Conservation (phyloP, 2,797 vertebrate species). For the Sarcophilus harrisii region DNA sequence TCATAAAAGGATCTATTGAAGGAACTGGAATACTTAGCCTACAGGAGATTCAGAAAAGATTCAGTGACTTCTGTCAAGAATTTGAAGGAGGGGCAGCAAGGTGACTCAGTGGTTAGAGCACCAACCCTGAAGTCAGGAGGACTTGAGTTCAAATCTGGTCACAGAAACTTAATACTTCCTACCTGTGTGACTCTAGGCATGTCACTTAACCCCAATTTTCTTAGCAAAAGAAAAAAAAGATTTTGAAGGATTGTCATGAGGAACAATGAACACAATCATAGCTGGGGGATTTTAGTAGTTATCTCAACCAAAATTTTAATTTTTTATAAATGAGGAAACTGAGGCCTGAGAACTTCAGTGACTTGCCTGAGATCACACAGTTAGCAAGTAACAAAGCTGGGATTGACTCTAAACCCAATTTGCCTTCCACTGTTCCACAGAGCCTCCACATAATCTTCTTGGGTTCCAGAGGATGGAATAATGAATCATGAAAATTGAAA, state of each 20-base stretch:
- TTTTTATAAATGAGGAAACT: conserved; percentile 11
- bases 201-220: too few species aligned
- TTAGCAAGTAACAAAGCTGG: not conserved
- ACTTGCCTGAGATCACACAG: not conserved
- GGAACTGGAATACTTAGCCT: not conserved
- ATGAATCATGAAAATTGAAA: not conserved
- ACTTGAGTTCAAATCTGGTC: too few species aligned
- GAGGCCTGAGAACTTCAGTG: not conserved
- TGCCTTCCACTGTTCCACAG: not conserved
- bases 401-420: not conserved
- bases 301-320: not conserved
- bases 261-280: not conserved
- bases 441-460: not conserved
- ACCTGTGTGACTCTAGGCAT: too few species aligned
- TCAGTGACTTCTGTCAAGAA: not conserved
- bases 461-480: not conserved
- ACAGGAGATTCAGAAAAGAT: not conserved
- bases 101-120: too few species aligned
- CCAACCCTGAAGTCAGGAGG: too few species aligned
- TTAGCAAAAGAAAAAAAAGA: too few species aligned
- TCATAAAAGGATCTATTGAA: not conserved
- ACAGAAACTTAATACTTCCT: too few species aligned
- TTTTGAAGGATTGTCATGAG: not conserved
- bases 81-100: too few species aligned
- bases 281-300: not conserved